Conservation (phyloP, 2,888 invertebrate genomes). For the Craniophora ligustri region DNA sequence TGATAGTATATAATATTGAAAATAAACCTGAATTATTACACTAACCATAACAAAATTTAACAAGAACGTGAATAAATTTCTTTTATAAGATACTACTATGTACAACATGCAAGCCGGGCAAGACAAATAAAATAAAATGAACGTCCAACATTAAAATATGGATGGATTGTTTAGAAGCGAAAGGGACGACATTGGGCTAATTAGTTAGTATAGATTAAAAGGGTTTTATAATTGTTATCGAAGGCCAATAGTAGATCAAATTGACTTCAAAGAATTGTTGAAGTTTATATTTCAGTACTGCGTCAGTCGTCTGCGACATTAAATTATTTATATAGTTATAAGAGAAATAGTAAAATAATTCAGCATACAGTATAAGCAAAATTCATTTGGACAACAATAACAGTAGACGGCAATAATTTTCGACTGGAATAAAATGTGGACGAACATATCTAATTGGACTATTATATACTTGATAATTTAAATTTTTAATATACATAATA, state of each 20-base stretch:
- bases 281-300: conserved; percentile 43
- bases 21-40: conserved; percentile 75
- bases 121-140: conserved; percentile 79
- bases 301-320: conserved; percentile 27
- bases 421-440: conserved; percentile 84
- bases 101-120: conserved; percentile 86
- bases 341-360: conserved; percentile 69
- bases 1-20: conserved; percentile 51
- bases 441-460: conserved; percentile 85
- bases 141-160: conserved; percentile 81
- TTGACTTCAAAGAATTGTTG: conserved; percentile 71
- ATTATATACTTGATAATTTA: conserved; percentile 78
- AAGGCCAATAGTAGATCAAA: conserved; percentile 72
- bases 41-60: conserved; percentile 84
- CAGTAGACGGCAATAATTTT: conserved; percentile 83
- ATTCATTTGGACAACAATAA: conserved; percentile 81
- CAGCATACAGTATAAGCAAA: conserved; percentile 71
- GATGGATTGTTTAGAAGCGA: conserved; percentile 83
- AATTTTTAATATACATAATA: conserved; percentile 74
- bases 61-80: conserved; percentile 80
- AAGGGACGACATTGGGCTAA: conserved; percentile 76
- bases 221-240: conserved; percentile 65
- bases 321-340: conserved; percentile 53
- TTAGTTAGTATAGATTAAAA: conserved; percentile 60
- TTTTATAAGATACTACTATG: conserved; percentile 77